Percentiles rank a stretch among this genome's conserved stretches.
These are phyloP conservation scores for Peromyscus eremicus DNA, from an alignment of 2,797 vertebrate genomes.

Conservation along the genomic window DNA sequence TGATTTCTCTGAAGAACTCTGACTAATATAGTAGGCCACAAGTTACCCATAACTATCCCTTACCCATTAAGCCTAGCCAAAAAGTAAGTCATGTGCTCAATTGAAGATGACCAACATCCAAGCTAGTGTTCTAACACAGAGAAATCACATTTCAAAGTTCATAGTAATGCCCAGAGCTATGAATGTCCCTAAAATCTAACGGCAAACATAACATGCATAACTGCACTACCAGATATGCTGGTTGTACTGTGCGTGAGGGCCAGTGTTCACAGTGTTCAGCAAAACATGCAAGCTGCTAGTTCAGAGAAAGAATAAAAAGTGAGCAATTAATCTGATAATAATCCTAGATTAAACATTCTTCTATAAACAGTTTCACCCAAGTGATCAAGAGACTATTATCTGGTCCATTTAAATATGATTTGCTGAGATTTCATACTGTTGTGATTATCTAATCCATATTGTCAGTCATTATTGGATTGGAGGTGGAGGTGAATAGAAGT, in stretches of 20 bases:
- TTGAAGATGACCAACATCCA: background rate
- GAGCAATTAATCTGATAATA: background rate
- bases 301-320: constrained; percentile 1
- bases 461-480: background rate
- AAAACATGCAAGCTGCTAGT: background rate
- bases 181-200: background rate
- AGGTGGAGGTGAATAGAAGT: background rate
- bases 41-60: background rate
- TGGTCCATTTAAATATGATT: background rate
- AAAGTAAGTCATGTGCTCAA: constrained; percentile 2
- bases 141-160: background rate
- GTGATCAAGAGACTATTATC: background rate
- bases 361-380: background rate
- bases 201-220: background rate
- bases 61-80: background rate
- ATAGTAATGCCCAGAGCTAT: background rate
- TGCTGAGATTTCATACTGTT: background rate
- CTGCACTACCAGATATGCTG: background rate
- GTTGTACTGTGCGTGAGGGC: background rate
- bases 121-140: background rate
- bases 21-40: background rate
- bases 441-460: background rate
- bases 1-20: background rate
- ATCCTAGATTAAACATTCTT: background rate
- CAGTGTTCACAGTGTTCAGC: background rate